These are phyloP conservation scores for Pipa parva DNA, from an alignment of 2,113 vertebrate genomes.

Conservation along the genomic window DNA sequence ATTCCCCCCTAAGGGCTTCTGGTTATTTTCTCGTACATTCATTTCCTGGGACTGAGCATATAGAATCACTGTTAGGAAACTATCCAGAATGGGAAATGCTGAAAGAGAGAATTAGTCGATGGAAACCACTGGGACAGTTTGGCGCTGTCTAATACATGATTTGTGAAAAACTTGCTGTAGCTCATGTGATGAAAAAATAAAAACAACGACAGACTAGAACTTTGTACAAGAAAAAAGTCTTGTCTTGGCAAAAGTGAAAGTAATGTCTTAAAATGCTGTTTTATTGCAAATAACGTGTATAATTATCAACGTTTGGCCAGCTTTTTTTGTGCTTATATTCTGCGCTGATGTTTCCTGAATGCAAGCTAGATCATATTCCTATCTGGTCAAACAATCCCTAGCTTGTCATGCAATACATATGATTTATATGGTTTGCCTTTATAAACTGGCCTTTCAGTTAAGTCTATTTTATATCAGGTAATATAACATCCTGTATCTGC, in stretches of 20 bases:
- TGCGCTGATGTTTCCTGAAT: slow-evolving; percentile 29
- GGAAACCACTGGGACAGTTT: neutral
- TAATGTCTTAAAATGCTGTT: neutral
- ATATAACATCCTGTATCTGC: no score
- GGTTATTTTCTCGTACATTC: neutral
- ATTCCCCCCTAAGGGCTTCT: neutral
- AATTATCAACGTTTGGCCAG: slow-evolving; percentile 42
- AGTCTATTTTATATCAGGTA: no score
- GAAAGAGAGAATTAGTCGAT: neutral
- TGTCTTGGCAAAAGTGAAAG: neutral
- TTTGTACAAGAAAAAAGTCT: neutral
- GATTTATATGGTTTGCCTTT: no score
- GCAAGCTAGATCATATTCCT: slow-evolving; percentile 39
- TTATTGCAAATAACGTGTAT: slow-evolving; percentile 25
- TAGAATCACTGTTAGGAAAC: neutral
- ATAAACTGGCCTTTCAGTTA: no score
- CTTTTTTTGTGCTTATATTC: slow-evolving; percentile 35
- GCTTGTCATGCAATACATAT: slow-evolving; percentile 63
- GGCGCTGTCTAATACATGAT: neutral
- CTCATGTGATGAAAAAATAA: no score
- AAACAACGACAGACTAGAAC: neutral
- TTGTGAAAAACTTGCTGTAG: neutral
- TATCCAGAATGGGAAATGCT: neutral
- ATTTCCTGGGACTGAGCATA: neutral
- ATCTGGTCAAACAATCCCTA: slow-evolving; percentile 58